These are phyloP conservation scores for Steinernema scapterisci DNA, from an alignment of 2,888 invertebrate species.

Conservation along the genomic window DNA sequence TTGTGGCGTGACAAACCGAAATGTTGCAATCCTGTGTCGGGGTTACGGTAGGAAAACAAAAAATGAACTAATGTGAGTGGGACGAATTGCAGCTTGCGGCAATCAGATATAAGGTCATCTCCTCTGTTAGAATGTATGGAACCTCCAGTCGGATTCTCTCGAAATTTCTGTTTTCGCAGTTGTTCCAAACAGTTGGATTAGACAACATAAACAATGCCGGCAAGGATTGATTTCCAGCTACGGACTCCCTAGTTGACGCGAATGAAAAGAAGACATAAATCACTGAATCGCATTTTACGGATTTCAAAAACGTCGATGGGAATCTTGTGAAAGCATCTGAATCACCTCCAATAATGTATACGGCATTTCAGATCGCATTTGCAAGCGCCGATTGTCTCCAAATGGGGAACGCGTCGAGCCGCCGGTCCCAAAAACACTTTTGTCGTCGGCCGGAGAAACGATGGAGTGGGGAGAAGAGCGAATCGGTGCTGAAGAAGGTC, in stretches of 20 bases:
- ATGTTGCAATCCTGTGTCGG: background rate
- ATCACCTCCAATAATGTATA: conserved; percentile 7
- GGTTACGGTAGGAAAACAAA: background rate
- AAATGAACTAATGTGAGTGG: background rate
- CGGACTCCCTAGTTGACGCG: too few species aligned
- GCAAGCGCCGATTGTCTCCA: background rate
- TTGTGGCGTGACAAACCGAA: background rate
- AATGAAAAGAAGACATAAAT: too few species aligned
- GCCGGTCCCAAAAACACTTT: background rate
- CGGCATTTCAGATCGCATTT: background rate
- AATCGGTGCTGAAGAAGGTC: background rate
- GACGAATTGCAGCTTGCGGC: background rate
- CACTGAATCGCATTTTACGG: too few species aligned
- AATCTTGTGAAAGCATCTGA: background rate
- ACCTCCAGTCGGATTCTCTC: too few species aligned
- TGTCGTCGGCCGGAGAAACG: background rate
- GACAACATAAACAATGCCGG: too few species aligned
- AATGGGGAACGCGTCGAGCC: background rate
- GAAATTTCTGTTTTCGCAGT: too few species aligned
- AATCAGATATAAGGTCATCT: too few species aligned
- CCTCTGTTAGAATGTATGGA: too few species aligned
- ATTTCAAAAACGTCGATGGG: too few species aligned
- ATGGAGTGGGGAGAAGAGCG: conserved; percentile 1
- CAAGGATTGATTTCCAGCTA: too few species aligned
- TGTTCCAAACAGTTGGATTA: too few species aligned